Base-by-base conservation (phyloP, 2,888 invertebrate species). In the Thecophora atra region DNA sequence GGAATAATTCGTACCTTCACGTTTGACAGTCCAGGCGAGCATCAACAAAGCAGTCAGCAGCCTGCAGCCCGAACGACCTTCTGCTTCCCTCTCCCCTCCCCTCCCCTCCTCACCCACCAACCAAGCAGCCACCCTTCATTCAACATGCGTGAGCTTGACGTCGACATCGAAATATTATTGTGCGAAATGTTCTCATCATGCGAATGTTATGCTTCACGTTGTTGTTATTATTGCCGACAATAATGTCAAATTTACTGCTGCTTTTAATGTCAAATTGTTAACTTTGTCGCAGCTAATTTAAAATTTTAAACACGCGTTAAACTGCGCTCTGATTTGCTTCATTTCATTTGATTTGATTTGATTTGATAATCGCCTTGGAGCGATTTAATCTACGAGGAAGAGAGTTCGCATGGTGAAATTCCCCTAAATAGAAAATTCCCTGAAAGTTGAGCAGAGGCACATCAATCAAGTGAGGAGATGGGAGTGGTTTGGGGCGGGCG, bases 1-100 rank as follows among this genome's bases (percentile, higher is more conserved):
- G 79, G 75, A 79, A 79, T 80, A 77, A 81, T 79, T 77, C 71
- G 70, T 30, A 68, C 26, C 58, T 58, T 15, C 70, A 70, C 72
- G 68, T 70, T 67, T 63, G 68, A 72, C 68, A 72, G 56, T 30
- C 70, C 21, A 15, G 42, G 21, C 28, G 47, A 17, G n/a, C 47
- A 13, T 30, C 54, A 21, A 21, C 54, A 21, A 2, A 54, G 19
- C 54, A 21, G 17, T 2, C 37, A 30, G n/a, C 17, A 30, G 60
- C 30, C 60, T 17, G 30, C 60, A 60, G 30, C 26, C 17, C n/a
- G 15, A 51, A 4, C 51, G 51, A 8, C 8, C 21, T n/a, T 8
- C 54, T 54, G n/a, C n/a, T 54, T 7, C 5, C 51, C 21, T 21
- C 21, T 7, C 21, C n/a, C 5, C 51, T 54, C 8, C 21, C n/a